Evolutionary conservation across 2,888 invertebrate genomes (phyloP).

Genomic region (Catonia carolina): DNA sequence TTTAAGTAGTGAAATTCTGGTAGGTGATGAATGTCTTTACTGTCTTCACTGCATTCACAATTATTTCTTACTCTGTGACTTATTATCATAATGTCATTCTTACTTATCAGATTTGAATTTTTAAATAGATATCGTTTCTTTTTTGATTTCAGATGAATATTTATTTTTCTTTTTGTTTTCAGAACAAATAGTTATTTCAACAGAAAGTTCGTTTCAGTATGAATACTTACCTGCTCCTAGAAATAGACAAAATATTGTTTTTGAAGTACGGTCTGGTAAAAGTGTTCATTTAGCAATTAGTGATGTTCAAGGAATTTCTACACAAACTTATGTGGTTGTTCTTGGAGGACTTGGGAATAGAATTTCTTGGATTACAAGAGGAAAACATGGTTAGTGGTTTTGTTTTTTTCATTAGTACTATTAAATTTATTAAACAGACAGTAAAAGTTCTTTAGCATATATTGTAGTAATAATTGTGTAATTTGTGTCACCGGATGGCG

Average conservation of each 20-base stretch:
- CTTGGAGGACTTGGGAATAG: conserved; percentile 53
- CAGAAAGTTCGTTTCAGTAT: conserved; percentile 56
- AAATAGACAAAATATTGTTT: conserved; percentile 55
- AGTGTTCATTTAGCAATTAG: conserved; percentile 56
- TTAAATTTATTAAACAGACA: background rate
- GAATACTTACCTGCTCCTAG: conserved; percentile 59
- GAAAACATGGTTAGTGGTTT: conserved; percentile 52
- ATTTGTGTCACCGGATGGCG: too few relatives aligned
- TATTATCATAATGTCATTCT: too few relatives aligned
- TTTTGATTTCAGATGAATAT: too few relatives aligned
- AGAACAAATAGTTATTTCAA: conserved; percentile 59
- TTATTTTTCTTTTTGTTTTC: conserved; percentile 39
- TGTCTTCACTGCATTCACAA: too few relatives aligned
- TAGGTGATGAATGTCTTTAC: too few relatives aligned
- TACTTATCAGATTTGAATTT: too few relatives aligned
- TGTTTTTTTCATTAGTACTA: background rate
- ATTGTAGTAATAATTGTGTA: background rate
- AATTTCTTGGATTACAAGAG: conserved; percentile 55
- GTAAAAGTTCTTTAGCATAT: background rate
- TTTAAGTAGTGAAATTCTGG: too few relatives aligned
- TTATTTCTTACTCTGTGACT: too few relatives aligned
- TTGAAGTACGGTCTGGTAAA: conserved; percentile 52
- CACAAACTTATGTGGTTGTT: conserved; percentile 57
- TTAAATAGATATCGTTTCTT: too few relatives aligned
- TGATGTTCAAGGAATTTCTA: conserved; percentile 48